A percentile compares a stretch with the other conserved stretches of the same genome.
phyloP scores from a whole-genome alignment of 2,797 vertebrate species.

The Sebastes kiyomatsui region DNA sequence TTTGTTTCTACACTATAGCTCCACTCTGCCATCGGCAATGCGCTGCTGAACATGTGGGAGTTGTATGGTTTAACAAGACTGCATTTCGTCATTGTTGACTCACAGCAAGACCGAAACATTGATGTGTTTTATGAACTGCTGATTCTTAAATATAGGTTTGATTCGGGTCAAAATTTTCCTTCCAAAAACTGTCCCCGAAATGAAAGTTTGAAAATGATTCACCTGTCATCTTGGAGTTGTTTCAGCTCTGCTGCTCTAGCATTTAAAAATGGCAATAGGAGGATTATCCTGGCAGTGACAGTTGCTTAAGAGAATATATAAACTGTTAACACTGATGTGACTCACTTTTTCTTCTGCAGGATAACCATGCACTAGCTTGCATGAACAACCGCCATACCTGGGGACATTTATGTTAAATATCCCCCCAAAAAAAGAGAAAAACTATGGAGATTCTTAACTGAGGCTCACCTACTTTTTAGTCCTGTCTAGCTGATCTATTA shows the following conservation, averaged over 20 bases:
- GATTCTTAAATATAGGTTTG: background rate
- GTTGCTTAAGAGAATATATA: conserved; percentile 30
- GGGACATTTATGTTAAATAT: conserved; percentile 21
- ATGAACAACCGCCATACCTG: conserved; percentile 14
- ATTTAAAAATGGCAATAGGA: conserved; percentile 31
- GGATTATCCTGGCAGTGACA: conserved; percentile 7
- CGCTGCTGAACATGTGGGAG: conserved; percentile 10
- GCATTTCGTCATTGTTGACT: conserved; percentile 27
- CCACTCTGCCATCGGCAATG: conserved; percentile 1
- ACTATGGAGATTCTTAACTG: background rate
- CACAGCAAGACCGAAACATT: conserved; percentile 4
- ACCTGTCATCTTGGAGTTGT: conserved; percentile 2
- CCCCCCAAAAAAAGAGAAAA: background rate
- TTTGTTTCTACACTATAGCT: background rate
- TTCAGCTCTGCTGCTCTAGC: conserved; percentile 17
- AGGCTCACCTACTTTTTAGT: background rate
- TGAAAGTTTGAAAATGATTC: conserved; percentile 18
- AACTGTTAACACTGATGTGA: conserved; percentile 25
- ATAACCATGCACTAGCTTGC: conserved; percentile 38
- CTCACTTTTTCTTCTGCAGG: conserved; percentile 41
- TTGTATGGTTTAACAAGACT: conserved; percentile 32
- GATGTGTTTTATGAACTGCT: background rate
- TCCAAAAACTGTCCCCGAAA: conserved; percentile 10
- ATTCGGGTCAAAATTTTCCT: conserved; percentile 8
- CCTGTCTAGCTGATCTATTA: background rate